Conservation (phyloP, 2,888 invertebrate species). For the Lysandra bellargus region DNA sequence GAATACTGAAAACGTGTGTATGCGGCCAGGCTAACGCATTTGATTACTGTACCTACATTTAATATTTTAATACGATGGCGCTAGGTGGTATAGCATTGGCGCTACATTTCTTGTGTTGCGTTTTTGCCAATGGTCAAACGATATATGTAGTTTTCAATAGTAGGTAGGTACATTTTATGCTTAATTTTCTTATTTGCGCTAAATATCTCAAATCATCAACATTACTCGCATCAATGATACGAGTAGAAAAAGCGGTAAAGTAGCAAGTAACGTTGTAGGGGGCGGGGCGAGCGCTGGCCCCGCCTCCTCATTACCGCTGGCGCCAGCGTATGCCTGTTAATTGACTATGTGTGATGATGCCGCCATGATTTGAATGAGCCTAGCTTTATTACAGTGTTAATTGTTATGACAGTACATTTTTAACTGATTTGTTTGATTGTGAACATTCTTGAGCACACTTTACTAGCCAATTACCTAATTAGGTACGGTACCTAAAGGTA, state of each 20-base stretch:
- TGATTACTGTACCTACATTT: no score
- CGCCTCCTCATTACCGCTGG: constrained; percentile 51
- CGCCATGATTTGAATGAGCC: not conserved
- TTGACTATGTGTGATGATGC: constrained; percentile 22
- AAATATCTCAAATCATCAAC: constrained; percentile 5
- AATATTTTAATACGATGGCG: no score
- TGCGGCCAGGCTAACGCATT: no score
- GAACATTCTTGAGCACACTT: no score
- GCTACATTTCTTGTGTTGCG: no score
- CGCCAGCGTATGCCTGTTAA: constrained; percentile 40
- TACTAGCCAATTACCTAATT: not conserved
- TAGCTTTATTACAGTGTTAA: not conserved
- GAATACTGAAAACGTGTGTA: no score
- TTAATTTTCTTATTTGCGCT: not conserved
- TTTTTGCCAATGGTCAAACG: no score
- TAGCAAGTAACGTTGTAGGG: constrained; percentile 59
- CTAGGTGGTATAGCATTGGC: no score
- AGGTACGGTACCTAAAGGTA: not conserved
- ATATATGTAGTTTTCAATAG: no score
- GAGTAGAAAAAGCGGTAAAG: constrained; percentile 45
- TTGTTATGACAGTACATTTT: no score
- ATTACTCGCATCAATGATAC: not conserved
- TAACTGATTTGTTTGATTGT: no score
- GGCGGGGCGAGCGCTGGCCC: constrained; percentile 62
- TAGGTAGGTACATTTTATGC: no score